These are phyloP conservation scores for Falco rusticolus DNA, from an alignment of 2,797 vertebrate genomes.

Conservation along the genomic window DNA sequence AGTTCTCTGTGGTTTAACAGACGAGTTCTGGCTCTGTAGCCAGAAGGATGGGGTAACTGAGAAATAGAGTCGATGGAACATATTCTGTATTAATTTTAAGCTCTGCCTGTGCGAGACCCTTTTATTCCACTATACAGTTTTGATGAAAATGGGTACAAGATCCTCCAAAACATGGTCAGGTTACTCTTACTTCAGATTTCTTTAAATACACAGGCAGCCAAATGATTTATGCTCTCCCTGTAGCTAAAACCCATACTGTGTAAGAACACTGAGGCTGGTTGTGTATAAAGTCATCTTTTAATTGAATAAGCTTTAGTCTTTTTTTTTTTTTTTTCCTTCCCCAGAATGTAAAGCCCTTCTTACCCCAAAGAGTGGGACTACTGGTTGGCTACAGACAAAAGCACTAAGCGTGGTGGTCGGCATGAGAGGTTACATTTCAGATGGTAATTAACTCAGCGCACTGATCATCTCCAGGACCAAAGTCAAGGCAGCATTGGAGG, in stretches of 20 bases:
- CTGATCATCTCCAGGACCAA: not conserved
- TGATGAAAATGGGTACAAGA: not conserved
- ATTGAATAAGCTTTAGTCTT: not conserved
- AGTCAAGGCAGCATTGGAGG: not conserved
- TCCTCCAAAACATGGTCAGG: not conserved
- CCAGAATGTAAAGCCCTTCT: not conserved
- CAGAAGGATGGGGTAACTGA: not conserved
- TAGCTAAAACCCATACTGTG: not conserved
- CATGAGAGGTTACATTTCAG: not conserved
- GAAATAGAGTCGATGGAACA: not conserved
- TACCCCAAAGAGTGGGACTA: not conserved
- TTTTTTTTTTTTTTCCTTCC: not conserved
- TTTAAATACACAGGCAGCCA: not conserved
- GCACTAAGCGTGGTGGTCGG: not conserved
- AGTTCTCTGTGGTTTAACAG: not conserved
- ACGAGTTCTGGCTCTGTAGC: not conserved
- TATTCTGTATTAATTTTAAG: fast-evolving
- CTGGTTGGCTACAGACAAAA: not conserved
- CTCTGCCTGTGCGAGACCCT: not conserved
- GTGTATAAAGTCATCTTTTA: not conserved
- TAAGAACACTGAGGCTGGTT: not conserved
- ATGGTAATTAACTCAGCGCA: not conserved
- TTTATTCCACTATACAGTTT: not conserved
- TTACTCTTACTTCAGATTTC: not conserved
- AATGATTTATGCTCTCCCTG: not conserved